Base-by-base conservation (phyloP, 2,888 invertebrate genomes). In the Morpho deidamia region DNA sequence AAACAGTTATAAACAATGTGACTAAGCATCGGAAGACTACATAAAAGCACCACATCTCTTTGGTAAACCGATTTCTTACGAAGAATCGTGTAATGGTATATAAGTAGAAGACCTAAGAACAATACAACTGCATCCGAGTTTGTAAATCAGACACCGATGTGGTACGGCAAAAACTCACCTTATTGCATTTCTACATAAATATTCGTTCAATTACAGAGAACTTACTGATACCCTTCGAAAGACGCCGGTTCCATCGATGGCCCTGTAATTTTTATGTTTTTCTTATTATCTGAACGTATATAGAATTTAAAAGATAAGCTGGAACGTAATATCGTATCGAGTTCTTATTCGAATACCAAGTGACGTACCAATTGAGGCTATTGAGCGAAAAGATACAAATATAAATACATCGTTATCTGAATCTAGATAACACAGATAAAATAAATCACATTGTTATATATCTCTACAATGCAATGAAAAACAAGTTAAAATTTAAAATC, bases 141-240 rank as follows among this genome's bases (percentile, higher is more conserved):
- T 62, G 63, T 62, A 62, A 70, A 67, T 69, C 62, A 55, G 62
- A 53, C 51, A 58, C 66, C 67, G 62, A 72, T 68, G 65, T 65
- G 69, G 69, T 68, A 63, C 51, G 59, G 62, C 65, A 72, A 83
- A 82, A 84, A 83, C 70, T 76, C 63, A 70, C 69, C 65, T 69
- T 70, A 73, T 80, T 71, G 68, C 76, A 78, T 81, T 79, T 81
- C 73, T 77, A 76, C 78, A 79, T 79, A 81, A 79, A 80, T 78
- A 74, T 77, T 73, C 68, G 64, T 69, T 71, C 68, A 74, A 74
- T 70, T 70, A 68, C 66, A 55, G 49, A 50, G 54, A 61, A 58
- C 60, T 58, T 50, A 53, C 53, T 56, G 56, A 58, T 54, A 56
- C 56, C 48, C 57, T 59, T 49, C 58, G 50, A 54, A 57, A 42